Base-by-base conservation (phyloP, 2,888 invertebrate species). In the Cacoxenus indagator region DNA sequence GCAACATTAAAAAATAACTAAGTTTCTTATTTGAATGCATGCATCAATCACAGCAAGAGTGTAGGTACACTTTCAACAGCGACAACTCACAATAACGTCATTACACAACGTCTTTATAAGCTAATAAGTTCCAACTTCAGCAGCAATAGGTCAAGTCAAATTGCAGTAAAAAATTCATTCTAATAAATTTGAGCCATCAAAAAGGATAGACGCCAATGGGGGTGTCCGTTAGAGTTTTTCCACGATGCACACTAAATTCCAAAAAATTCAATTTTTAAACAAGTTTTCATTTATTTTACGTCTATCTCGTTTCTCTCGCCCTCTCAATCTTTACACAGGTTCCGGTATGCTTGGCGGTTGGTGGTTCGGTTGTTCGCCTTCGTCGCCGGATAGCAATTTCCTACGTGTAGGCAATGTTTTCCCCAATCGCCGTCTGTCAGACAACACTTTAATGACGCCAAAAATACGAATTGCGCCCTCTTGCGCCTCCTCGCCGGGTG, bases 381-480 rank as follows among this genome's bases (percentile, higher is more conserved):
- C 95, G 14, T 93, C 94, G n/a, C 94, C 93, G 75, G 94, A 94
- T 85, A 93, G 92, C 86, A 96, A 96, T 89, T 95, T 96, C 90
- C 90, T 97, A 85, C 92, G 95, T 68, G 96, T 97, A 37, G 92
- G 92, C 71, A 93, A 90, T 85, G 93, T 93, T 73, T 94, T 96
- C 87, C 95, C 95, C 65, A 95, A 93, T 86, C 92, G 96, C 66
- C 93, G 97, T 65, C 91, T 96, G 67, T 96, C 96, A 26, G 97
- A 97, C 89, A 97, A 97, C 87, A 96, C 96, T 61, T 89, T 96
- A 84, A 95, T 96, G 93, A 94, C 95, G 73, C 95, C 96, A 45
- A 95, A 95, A 89, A 96, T 95, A 76, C 92, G 94, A 65, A 93
- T 96, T 71, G 95, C 95, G 0, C 95, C 95, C 9, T 96, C 96